Evolutionary conservation across 2,888 invertebrate species (phyloP), one percentile per base, ranked within the genome.

Genomic region (Pelosia muscerda): DNA sequence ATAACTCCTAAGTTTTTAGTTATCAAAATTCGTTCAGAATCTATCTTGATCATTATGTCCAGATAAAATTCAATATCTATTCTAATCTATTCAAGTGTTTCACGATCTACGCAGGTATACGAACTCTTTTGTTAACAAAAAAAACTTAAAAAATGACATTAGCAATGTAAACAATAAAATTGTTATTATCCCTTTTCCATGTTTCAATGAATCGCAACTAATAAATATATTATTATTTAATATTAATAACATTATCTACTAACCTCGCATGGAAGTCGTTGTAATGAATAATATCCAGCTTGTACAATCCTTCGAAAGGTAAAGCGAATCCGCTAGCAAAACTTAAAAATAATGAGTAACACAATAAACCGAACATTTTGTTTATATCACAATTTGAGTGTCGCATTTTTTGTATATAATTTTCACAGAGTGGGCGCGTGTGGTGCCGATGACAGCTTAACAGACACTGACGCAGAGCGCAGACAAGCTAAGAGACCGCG

Each of bases 191-290:
- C 4, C 1, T 19, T 49, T 42, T 0, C 1, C 0, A n/a, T 49
- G 8, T 49, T 49, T 15, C 28, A 2, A 9, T 10, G 11, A 22
- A 23, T 54, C 53, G 1, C n/a, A 23, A 3, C 22, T 11, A 55
- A 11, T 10, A 3, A 19, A 31, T 1, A 2, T 25, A 15, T 0
- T 53, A 62, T 22, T 42, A 42, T 28, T n/a, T 2, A 42, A 25
- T 61, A 22, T 22, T n/a, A 59, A 53, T 8, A 25, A 0, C 13
- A 38, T 31, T 31, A 38, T 13, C 2, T 15, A 83, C 92, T 86
- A 85, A 95, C 95, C 95, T 93, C 15, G 95, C 95, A 79, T 96
- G 96, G 81, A 96, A 96, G 88, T 96, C 96, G 77, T 95, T 96
- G 64, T 95, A 93, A 79, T 96, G 96, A 64, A 96, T 91, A 63